These are phyloP conservation scores for Leptopilina syphax DNA, from an alignment of 2,888 invertebrate species.

Conservation along the genomic window DNA sequence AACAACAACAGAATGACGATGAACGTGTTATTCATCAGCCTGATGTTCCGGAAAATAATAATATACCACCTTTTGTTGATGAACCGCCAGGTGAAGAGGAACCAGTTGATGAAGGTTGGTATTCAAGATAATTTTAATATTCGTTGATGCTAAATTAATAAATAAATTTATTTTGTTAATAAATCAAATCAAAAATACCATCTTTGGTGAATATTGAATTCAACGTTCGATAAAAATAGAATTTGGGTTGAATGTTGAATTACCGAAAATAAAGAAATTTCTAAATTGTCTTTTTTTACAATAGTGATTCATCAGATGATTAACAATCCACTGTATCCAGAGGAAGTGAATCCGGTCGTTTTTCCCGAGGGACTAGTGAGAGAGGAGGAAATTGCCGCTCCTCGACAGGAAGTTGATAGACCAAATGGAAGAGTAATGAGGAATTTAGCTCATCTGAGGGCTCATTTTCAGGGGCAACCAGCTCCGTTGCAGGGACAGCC, in stretches of 20 bases:
- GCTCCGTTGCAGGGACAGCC: constrained; percentile 68
- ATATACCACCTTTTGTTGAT: constrained; percentile 73
- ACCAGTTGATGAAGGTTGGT: constrained; percentile 62
- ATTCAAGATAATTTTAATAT: constrained; percentile 35
- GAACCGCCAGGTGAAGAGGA: constrained; percentile 70
- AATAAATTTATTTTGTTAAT: neutral
- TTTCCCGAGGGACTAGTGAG: constrained; percentile 51
- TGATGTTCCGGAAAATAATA: constrained; percentile 73
- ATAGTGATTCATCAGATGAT: constrained; percentile 3
- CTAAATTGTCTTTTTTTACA: neutral
- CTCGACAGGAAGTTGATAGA: constrained; percentile 53
- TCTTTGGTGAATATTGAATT: no score
- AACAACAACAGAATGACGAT: constrained; percentile 61
- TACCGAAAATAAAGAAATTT: no score
- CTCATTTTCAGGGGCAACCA: constrained; percentile 64
- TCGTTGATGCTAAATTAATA: neutral
- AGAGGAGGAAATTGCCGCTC: constrained; percentile 47
- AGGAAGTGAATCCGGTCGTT: constrained; percentile 50
- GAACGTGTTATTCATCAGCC: constrained; percentile 64
- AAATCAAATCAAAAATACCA: no score
- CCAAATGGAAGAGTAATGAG: constrained; percentile 44
- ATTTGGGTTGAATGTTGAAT: no score
- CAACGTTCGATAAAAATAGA: no score
- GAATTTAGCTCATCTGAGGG: constrained; percentile 44
- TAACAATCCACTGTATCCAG: constrained; percentile 46